These are phyloP conservation scores for Amiota minor DNA, from an alignment of 2,888 invertebrate species.

Conservation along the genomic window DNA sequence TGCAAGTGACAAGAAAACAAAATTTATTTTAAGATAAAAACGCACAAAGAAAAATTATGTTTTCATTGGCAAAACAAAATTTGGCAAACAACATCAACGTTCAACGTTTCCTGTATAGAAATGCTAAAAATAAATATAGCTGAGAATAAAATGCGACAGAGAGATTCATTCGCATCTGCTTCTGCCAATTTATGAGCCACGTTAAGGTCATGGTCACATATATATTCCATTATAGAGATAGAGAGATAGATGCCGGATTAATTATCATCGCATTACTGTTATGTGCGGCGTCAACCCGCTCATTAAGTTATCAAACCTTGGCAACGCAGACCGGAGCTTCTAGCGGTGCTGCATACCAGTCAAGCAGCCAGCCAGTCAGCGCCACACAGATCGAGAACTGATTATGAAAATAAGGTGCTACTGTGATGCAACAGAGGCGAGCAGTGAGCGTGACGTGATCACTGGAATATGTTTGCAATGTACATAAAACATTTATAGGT, in stretches of 20 bases:
- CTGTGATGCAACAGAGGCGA: constrained; percentile 11
- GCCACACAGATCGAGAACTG: neutral
- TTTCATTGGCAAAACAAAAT: neutral
- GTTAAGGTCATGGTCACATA: neutral
- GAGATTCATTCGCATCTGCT: too few relatives aligned
- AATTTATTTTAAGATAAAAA: neutral
- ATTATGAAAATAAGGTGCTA: constrained; percentile 19
- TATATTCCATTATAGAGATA: neutral
- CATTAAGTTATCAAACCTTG: neutral
- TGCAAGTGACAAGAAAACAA: neutral
- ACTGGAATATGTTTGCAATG: constrained; percentile 31
- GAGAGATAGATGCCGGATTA: neutral
- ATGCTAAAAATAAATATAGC: constrained; percentile 24
- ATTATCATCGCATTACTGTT: neutral
- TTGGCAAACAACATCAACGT: constrained; percentile 13
- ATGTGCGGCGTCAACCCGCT: neutral
- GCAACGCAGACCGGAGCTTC: neutral
- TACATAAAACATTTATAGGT: constrained; percentile 44
- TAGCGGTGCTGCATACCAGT: neutral
- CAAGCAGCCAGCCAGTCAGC: neutral
- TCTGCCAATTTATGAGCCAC: too few relatives aligned
- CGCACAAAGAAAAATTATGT: neutral
- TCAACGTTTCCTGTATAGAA: constrained; percentile 4
- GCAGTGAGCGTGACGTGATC: constrained; percentile 26
- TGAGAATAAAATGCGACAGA: neutral